These are phyloP conservation scores for Athene cunicularia DNA, from an alignment of 2,113 vertebrate species.

Conservation along the genomic window DNA sequence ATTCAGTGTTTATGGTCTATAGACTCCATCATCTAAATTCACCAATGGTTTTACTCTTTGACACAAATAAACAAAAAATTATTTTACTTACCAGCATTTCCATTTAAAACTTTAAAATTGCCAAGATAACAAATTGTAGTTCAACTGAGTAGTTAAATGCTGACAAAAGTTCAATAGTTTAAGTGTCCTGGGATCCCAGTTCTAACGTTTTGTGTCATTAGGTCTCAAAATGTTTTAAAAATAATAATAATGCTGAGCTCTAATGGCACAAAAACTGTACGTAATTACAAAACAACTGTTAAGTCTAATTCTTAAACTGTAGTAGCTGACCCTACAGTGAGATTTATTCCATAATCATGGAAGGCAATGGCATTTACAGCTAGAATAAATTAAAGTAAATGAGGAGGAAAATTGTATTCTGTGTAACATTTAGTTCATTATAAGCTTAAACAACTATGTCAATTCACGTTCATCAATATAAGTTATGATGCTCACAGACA, in stretches of 20 bases:
- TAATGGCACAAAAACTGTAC: conserved; percentile 24
- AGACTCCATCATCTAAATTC: neutral
- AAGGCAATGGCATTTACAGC: conserved; percentile 68
- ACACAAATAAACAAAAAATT: neutral
- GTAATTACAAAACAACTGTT: conserved; percentile 62
- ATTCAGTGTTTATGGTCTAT: neutral
- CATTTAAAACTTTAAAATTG: neutral
- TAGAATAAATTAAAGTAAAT: conserved; percentile 78
- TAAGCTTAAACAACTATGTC: conserved; percentile 63
- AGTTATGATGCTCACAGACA: conserved; percentile 59
- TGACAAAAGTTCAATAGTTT: conserved; percentile 22
- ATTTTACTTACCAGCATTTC: neutral
- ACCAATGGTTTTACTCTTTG: neutral
- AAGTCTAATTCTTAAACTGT: conserved; percentile 59
- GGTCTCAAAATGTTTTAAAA: conserved; percentile 40
- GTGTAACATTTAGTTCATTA: conserved; percentile 73
- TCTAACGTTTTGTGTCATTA: conserved; percentile 25
- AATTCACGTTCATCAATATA: conserved; percentile 70
- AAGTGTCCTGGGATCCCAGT: neutral
- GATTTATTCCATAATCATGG: conserved; percentile 65
- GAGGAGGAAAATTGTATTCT: conserved; percentile 77
- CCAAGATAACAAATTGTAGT: neutral
- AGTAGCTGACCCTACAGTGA: conserved; percentile 70
- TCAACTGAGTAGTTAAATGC: neutral
- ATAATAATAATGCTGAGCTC: conserved; percentile 26